A percentile compares a stretch with the other conserved stretches of the same genome.
phyloP scores from a whole-genome alignment of 2,113 vertebrate species.

The Hippocampus zosterae region DNA sequence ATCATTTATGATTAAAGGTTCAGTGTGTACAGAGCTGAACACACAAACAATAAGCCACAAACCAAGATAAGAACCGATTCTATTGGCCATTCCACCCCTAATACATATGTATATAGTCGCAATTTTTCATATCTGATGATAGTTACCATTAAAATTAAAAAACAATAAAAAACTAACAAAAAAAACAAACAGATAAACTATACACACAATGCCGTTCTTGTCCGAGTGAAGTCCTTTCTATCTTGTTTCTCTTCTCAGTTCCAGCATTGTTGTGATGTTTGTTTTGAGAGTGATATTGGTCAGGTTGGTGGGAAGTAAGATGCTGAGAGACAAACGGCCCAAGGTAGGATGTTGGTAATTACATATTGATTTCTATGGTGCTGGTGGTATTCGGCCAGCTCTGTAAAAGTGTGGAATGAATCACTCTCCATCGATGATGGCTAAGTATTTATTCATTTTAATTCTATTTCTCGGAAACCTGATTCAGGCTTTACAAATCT shows the following conservation, averaged over 20 bases:
- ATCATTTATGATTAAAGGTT: no score
- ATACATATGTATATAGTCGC: no score
- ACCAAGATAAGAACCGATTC: no score
- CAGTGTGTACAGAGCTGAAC: no score
- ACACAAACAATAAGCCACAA: no score
- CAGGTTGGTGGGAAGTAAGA: slow-evolving; percentile 47
- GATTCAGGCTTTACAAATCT: slow-evolving; percentile 59
- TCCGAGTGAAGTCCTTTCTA: slow-evolving; percentile 41
- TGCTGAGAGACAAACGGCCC: slow-evolving; percentile 57
- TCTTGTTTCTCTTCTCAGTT: slow-evolving; percentile 38
- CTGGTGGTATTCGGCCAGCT: slow-evolving; percentile 56
- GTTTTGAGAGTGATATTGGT: slow-evolving; percentile 56
- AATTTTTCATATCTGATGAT: no score
- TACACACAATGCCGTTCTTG: slow-evolving; percentile 22
- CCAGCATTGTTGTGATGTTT: slow-evolving; percentile 65
- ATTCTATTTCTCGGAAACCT: slow-evolving; percentile 71
- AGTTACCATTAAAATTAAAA: neutral
- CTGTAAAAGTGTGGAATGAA: slow-evolving; percentile 68
- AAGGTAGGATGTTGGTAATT: slow-evolving; percentile 76
- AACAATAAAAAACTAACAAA: neutral
- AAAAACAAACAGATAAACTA: neutral
- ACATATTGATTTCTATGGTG: slow-evolving; percentile 75
- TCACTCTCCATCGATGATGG: slow-evolving; percentile 69
- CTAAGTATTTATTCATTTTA: slow-evolving; percentile 73
- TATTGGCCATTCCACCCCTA: no score